Conservation (phyloP, 2,797 vertebrate species). For the Diglossa cyanea region DNA sequence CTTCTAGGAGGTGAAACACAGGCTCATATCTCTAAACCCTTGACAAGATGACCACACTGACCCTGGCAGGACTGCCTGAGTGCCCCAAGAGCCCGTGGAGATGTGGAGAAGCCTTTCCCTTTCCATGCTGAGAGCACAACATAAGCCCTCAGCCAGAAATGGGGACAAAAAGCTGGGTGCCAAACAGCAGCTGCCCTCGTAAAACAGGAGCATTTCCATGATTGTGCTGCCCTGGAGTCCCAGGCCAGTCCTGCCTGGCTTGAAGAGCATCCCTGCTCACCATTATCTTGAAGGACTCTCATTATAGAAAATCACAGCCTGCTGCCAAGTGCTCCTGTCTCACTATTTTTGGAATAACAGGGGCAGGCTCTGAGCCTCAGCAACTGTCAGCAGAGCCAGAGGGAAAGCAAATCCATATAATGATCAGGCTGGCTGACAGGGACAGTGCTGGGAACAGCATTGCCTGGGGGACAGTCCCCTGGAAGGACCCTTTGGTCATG, state of each 20-base stretch:
- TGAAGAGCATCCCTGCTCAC: not conserved
- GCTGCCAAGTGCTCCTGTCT: not conserved
- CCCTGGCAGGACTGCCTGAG: not conserved
- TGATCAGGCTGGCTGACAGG: not conserved
- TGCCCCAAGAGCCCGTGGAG: not conserved
- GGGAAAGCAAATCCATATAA: slow-evolving; percentile 43
- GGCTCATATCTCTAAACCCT: not conserved
- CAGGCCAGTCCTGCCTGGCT: not conserved
- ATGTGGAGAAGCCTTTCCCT: not conserved
- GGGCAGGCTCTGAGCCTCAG: slow-evolving; percentile 5
- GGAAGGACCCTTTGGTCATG: slow-evolving; percentile 5
- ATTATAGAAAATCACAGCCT: not conserved
- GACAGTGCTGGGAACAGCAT: slow-evolving; percentile 30
- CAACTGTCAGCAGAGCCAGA: not conserved
- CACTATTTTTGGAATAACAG: slow-evolving; percentile 5
- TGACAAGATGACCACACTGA: accelerated
- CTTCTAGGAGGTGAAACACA: not conserved
- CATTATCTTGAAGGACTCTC: not conserved
- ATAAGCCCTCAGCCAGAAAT: not conserved
- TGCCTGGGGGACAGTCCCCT: not conserved
- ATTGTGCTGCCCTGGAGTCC: not conserved
- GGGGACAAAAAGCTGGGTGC: not conserved
- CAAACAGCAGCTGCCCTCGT: not conserved
- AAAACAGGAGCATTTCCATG: not conserved
- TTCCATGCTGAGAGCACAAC: not conserved